A percentile compares a stretch with the other conserved stretches of the same genome.
These are phyloP conservation scores for Periparus ater DNA, from an alignment of 2,797 vertebrate species.

Conservation along the genomic window DNA sequence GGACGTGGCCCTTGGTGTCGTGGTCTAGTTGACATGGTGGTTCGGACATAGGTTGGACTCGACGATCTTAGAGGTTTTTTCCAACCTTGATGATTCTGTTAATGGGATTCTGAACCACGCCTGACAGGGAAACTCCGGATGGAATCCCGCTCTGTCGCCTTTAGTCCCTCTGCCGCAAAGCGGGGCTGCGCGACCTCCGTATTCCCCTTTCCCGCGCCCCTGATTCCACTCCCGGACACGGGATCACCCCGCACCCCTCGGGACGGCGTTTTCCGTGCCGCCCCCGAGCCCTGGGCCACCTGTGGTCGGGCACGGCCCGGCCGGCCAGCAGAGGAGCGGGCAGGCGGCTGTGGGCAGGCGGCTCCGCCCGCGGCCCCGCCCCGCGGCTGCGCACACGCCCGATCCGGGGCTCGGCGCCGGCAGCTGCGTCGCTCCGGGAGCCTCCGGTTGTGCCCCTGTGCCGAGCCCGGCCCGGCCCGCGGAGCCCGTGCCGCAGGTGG, in stretches of 20 bases:
- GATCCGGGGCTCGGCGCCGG: not conserved
- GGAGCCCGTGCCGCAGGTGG: slow-evolving; percentile 6
- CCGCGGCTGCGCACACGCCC: not conserved
- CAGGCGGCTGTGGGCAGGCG: not conserved
- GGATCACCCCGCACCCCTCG: accelerated
- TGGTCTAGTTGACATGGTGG: not conserved
- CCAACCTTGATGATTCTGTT: not conserved
- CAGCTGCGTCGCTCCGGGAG: not conserved
- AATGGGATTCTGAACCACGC: not conserved
- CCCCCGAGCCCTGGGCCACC: accelerated
- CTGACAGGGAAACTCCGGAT: accelerated
- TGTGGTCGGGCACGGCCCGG: accelerated
- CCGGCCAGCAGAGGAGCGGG: no score
- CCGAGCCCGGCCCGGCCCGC: not conserved
- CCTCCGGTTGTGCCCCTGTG: accelerated
- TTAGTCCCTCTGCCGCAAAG: no score
- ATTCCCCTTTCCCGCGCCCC: accelerated
- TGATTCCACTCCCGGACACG: accelerated
- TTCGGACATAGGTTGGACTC: not conserved
- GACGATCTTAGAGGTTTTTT: not conserved
- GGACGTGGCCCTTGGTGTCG: not conserved
- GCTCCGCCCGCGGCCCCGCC: not conserved
- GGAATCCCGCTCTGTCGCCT: no score
- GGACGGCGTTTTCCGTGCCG: accelerated
- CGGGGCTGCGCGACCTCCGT: not conserved